Evolutionary conservation across 2,888 invertebrate species (phyloP), one percentile per base, ranked within the genome.

Genomic region (Drosophila colorata): DNA sequence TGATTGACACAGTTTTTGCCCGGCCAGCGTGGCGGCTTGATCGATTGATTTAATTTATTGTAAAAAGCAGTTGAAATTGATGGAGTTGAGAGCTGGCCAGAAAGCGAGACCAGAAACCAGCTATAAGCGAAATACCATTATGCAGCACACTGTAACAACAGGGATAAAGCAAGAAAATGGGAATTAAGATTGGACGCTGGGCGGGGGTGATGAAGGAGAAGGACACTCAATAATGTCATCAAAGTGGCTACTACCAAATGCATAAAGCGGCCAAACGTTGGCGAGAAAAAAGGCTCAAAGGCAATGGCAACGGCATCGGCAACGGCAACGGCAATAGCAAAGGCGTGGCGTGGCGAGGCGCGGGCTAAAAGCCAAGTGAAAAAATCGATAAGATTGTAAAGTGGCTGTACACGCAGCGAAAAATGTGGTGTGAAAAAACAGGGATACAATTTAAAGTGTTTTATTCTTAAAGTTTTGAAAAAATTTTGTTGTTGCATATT

Each of bases 31-130:
- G 70, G 52, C 78, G 49, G 66, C 75, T 82, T 84, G 83, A 84
- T 84, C 80, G 83, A 84, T 84, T 87, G 88, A 84, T 87, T 84
- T 78, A 87, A 87, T 84, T 87, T 84, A 70, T 82, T 69, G 77
- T 78, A 82, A 85, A 82, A 84, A 85, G 86, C 80, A 74, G 79
- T 63, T 80, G 75, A 86, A 83, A 88, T 86, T 85, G 88, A 85
- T 85, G 84, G 84, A 86, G 88, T 77, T 74, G 74, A 8, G 28
- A 40, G 48, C 28, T 55, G 53, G 40, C 43, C 33, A 48, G 57
- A 66, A 69, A 65, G 52, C 63, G 76, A 11, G 9, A 8, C 25
- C 25, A 28, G 25, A 59, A 56, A 79, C 65, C 57, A 72, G 63
- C 71, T 68, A 61, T 76, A 79, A 80, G 82, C 71, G 83, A 87